Conservation (phyloP, 2,113 vertebrate genomes). For the Rousettus leschenaultii region DNA sequence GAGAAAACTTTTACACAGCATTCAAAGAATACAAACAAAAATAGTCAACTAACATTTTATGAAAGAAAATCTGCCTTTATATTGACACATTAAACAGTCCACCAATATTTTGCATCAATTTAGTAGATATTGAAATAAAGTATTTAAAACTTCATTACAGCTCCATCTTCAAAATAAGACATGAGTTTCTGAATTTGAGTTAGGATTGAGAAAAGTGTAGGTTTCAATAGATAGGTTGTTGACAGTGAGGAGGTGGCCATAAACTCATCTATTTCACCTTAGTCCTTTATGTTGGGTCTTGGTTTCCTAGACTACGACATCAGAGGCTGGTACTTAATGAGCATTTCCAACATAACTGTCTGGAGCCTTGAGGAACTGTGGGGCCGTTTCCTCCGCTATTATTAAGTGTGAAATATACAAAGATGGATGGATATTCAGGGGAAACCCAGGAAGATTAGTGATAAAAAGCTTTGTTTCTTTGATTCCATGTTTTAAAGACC, state of each 20-base stretch:
- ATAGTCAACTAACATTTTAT: neutral
- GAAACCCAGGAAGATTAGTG: neutral
- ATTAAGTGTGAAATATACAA: neutral
- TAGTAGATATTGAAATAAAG: neutral
- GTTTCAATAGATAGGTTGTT: too few relatives aligned
- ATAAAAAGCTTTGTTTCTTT: neutral
- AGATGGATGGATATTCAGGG: neutral
- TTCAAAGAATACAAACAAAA: neutral
- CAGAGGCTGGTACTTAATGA: neutral
- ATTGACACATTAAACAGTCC: too few relatives aligned
- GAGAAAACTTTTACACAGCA: neutral
- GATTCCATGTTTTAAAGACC: neutral
- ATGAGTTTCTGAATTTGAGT: neutral
- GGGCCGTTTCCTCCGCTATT: neutral
- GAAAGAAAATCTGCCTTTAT: neutral
- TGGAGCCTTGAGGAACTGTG: neutral
- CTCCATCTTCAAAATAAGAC: neutral
- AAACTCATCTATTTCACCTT: fast-evolving
- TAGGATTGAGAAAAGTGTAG: neutral
- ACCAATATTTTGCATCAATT: neutral
- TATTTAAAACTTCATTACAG: neutral
- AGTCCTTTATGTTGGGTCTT: neutral
- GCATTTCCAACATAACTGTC: neutral
- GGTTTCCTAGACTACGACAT: neutral
- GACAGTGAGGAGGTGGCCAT: fast-evolving